phyloP scores from a whole-genome alignment of 2,113 vertebrate species.

The Clupea harengus region DNA sequence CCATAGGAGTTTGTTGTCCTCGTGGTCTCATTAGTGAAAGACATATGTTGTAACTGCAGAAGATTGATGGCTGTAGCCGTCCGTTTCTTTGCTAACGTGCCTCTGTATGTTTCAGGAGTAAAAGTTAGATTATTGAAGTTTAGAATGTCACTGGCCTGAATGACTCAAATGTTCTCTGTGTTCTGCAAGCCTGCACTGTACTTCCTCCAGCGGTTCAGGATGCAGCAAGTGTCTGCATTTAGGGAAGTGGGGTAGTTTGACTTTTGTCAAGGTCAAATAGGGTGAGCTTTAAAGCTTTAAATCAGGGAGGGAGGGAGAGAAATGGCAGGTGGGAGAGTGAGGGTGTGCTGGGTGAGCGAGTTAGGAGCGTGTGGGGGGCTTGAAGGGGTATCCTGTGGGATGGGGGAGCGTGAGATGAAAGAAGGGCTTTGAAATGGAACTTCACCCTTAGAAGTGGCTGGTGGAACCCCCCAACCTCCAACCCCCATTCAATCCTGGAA shows the following conservation, averaged over 20 bases:
- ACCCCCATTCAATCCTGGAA: neutral
- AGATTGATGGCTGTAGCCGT: neutral
- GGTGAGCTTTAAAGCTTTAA: neutral
- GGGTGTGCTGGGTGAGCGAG: neutral
- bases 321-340: neutral
- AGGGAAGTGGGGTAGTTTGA: neutral
- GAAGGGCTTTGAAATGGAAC: constrained; percentile 8
- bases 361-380: neutral
- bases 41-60: neutral
- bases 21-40: neutral
- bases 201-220: neutral
- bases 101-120: neutral
- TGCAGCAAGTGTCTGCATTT: neutral
- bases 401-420: constrained; percentile 7
- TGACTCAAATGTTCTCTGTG: too few species aligned
- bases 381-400: constrained; percentile 3
- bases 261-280: neutral
- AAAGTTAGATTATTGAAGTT: neutral
- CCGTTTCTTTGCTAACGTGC: neutral
- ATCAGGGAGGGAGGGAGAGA: neutral
- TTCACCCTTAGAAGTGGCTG: neutral
- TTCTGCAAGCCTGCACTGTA: too few species aligned
- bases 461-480: neutral
- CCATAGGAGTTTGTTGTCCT: neutral
- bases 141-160: too few species aligned